Conservation (phyloP, 53 echinoderm and acorn worm genomes). For the Echinarachnius parma region DNA sequence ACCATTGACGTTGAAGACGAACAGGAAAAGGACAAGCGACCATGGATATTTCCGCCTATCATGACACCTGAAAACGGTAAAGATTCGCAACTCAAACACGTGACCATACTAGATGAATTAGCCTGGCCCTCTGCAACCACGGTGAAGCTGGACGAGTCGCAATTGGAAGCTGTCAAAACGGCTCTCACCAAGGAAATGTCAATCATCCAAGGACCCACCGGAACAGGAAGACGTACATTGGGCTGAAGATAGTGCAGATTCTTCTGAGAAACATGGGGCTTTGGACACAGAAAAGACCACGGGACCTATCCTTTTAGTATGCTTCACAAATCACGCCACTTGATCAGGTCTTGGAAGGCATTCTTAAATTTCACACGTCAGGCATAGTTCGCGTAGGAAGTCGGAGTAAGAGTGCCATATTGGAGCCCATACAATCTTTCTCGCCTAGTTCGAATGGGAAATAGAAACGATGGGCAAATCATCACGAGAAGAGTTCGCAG, state of each 20-base stretch:
- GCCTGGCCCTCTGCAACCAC: slow-evolving; percentile 61
- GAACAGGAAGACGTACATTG: slow-evolving; percentile 94
- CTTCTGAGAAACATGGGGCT: slow-evolving; percentile 52
- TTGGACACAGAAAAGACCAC: slow-evolving; percentile 32
- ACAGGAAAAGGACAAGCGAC: too few relatives aligned
- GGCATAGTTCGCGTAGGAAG: slow-evolving; percentile 67
- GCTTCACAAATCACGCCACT: slow-evolving; percentile 94
- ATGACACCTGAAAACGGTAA: too few relatives aligned
- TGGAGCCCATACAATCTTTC: slow-evolving; percentile 7
- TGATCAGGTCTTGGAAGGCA: slow-evolving; percentile 89
- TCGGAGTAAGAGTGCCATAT: slow-evolving; percentile 50
- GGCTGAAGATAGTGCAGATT: slow-evolving; percentile 76
- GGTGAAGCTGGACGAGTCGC: slow-evolving; percentile 71
- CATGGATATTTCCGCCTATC: too few relatives aligned
- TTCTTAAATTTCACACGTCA: slow-evolving; percentile 39
- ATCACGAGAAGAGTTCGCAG: slow-evolving; percentile 3
- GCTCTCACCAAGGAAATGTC: slow-evolving; percentile 81
- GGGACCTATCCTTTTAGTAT: slow-evolving; percentile 73
- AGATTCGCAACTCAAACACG: too few relatives aligned
- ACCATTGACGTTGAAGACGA: too few relatives aligned
- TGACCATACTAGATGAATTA: slow-evolving; percentile 3
- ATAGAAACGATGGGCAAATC: background rate
- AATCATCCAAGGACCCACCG: slow-evolving; percentile 91
- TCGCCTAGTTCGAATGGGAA: background rate
- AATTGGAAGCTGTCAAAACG: slow-evolving; percentile 63